Conservation (phyloP, 2,888 invertebrate species). For the Eristalis pertinax region DNA sequence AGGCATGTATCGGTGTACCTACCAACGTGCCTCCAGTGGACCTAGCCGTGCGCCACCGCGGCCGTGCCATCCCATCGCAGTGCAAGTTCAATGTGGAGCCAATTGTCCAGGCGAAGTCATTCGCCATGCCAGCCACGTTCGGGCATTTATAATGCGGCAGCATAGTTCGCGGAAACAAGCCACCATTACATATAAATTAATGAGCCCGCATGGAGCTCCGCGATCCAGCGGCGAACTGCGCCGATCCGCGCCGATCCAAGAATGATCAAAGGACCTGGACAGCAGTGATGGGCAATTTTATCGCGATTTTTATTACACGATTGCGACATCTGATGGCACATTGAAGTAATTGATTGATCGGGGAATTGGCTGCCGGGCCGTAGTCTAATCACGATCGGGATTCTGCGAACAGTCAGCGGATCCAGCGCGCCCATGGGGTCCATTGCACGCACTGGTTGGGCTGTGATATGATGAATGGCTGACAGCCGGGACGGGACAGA, state of each 20-base stretch:
- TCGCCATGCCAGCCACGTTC: slow-evolving; percentile 65
- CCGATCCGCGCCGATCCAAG: slow-evolving; percentile 37
- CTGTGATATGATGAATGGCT: slow-evolving; percentile 44
- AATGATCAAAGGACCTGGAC: slow-evolving; percentile 66
- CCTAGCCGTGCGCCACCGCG: not conserved
- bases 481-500: slow-evolving; percentile 27
- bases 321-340: slow-evolving; percentile 68
- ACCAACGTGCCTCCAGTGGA: slow-evolving; percentile 18
- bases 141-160: slow-evolving; percentile 65
- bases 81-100: slow-evolving; percentile 68
- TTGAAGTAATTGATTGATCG: slow-evolving; percentile 69
- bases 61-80: not conserved
- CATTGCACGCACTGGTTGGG: slow-evolving; percentile 8
- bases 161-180: slow-evolving; percentile 70
- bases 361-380: slow-evolving; percentile 49
- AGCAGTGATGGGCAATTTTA: slow-evolving; percentile 60
- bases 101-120: slow-evolving; percentile 56
- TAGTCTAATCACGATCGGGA: slow-evolving; percentile 67
- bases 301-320: slow-evolving; percentile 69
- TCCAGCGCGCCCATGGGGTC: not conserved
- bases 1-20: not conserved
- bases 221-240: not conserved
- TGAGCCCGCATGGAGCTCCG: slow-evolving; percentile 63
- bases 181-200: slow-evolving; percentile 70
- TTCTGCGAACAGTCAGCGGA: slow-evolving; percentile 13